phyloP scores from a whole-genome alignment of 2,888 invertebrate genomes.

The Theretra japonica region DNA sequence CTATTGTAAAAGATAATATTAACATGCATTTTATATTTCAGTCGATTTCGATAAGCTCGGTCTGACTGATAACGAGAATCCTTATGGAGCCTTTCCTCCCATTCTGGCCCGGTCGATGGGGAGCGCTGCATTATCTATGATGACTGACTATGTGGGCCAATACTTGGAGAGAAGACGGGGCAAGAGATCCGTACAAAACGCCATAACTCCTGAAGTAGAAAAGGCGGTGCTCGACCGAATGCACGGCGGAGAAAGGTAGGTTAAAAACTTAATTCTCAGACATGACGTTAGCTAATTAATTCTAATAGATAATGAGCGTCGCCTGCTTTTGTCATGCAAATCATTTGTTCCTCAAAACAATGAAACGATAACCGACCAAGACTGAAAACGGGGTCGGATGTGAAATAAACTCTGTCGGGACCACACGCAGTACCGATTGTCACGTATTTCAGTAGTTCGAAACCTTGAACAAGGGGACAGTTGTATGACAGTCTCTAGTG shows the following conservation, averaged over 20 bases:
- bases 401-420: slow-evolving; percentile 43
- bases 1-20: too few species aligned
- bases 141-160: slow-evolving; percentile 90
- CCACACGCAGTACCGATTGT: slow-evolving; percentile 54
- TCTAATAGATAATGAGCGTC: slow-evolving; percentile 8
- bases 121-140: slow-evolving; percentile 87
- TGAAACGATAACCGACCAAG: slow-evolving; percentile 39
- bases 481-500: slow-evolving; percentile 42
- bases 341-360: slow-evolving; percentile 36
- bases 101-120: slow-evolving; percentile 91
- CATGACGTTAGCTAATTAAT: slow-evolving; percentile 11
- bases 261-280: slow-evolving; percentile 21
- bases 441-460: slow-evolving; percentile 47
- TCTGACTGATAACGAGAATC: slow-evolving; percentile 94
- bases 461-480: slow-evolving; percentile 43
- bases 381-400: slow-evolving; percentile 42
- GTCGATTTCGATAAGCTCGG: slow-evolving; percentile 94
- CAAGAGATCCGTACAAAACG: slow-evolving; percentile 65
- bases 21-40: slow-evolving; percentile 60
- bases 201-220: slow-evolving; percentile 67
- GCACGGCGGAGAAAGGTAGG: slow-evolving; percentile 91
- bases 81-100: slow-evolving; percentile 91
- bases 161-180: slow-evolving; percentile 87
- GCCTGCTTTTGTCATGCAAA: slow-evolving; percentile 39
- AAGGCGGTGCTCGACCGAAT: slow-evolving; percentile 76